A percentile compares a stretch with the other conserved stretches of the same genome.
phyloP scores from a whole-genome alignment of 92 coral and sea anemone genomes.

The Epizoanthus rinbou region DNA sequence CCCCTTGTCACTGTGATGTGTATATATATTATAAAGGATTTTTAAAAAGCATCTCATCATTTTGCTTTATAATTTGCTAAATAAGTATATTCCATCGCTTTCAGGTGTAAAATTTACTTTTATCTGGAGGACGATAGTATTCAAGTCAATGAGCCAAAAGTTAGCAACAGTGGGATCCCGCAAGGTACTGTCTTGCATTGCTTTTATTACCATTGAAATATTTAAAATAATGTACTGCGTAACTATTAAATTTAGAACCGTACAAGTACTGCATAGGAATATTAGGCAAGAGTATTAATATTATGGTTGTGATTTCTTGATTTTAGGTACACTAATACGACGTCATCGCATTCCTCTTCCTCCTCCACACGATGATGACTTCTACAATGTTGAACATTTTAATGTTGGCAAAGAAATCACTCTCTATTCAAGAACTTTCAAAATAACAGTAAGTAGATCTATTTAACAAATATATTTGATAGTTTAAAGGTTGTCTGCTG shows the following conservation, averaged over 20 bases:
- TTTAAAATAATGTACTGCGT: neutral
- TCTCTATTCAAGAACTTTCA: constrained; percentile 88
- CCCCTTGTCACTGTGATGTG: neutral
- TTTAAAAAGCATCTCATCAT: neutral
- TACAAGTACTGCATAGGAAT: neutral
- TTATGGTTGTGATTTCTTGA: neutral
- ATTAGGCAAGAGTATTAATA: neutral
- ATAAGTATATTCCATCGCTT: constrained; percentile 2
- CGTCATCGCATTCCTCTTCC: constrained; percentile 97
- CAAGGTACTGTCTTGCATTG: constrained; percentile 65
- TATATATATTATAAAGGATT: too few species aligned
- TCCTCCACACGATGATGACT: constrained; percentile 90
- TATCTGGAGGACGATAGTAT: constrained; percentile 97
- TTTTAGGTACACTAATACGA: constrained; percentile 89
- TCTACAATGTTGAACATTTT: constrained; percentile 96
- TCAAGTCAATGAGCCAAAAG: constrained; percentile 95
- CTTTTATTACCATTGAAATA: neutral
- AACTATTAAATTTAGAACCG: neutral
- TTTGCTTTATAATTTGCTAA: neutral
- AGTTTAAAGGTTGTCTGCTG: neutral
- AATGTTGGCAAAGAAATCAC: constrained; percentile 95
- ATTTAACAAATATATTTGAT: neutral
- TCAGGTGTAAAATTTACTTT: constrained; percentile 94
- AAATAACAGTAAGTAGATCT: constrained; percentile 77
- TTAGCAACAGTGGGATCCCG: constrained; percentile 98